Evolutionary conservation across 2,113 vertebrate genomes (phyloP).

Genomic region (Platysternon megacephalum): DNA sequence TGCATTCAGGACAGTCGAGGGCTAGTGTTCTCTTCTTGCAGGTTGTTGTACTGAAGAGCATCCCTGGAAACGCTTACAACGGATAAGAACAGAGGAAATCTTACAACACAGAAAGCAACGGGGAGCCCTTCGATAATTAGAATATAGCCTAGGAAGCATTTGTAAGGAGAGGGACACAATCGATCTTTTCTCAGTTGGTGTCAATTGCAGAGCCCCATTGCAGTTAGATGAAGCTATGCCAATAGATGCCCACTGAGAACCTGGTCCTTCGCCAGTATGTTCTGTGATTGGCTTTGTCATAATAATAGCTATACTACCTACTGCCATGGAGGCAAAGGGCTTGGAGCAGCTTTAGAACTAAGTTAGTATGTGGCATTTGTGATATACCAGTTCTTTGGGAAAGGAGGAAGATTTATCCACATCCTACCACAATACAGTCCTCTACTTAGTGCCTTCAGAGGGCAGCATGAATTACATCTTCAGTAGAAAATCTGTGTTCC

Average conservation of each 20-base stretch:
- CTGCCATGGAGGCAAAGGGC: neutral
- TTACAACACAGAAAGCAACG: neutral
- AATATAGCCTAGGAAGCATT: neutral
- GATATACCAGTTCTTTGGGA: neutral
- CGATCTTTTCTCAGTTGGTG: neutral
- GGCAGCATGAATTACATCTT: neutral
- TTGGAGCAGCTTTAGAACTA: neutral
- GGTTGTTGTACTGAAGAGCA: neutral
- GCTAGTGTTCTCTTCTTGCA: neutral
- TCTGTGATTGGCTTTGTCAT: neutral
- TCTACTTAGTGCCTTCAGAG: neutral
- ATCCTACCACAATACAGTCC: neutral
- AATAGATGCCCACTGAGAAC: neutral
- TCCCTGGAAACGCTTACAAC: neutral
- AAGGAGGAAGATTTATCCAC: neutral
- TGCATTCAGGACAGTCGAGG: neutral
- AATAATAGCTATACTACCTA: neutral
- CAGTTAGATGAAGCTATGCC: neutral
- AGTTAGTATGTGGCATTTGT: neutral
- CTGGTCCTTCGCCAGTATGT: neutral
- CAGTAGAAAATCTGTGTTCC: neutral
- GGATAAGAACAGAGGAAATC: neutral
- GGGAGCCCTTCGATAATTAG: neutral
- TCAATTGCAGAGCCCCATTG: neutral
- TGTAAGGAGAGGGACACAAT: accelerated